Base-by-base conservation (phyloP, 2,797 vertebrate species). In the Morelia viridis region DNA sequence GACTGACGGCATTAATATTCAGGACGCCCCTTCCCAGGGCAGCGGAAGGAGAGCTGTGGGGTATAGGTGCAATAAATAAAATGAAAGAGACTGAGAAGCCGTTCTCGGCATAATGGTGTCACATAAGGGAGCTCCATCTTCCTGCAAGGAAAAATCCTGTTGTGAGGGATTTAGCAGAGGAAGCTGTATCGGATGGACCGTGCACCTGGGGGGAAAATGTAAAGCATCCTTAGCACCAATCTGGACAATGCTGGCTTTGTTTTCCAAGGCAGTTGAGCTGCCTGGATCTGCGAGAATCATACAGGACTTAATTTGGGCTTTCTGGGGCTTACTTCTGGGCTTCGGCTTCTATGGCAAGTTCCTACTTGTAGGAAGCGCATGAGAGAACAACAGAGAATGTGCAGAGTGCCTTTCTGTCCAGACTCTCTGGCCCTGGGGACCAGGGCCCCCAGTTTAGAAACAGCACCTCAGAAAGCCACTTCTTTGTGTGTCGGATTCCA, bases 201-300 rank as follows among this genome's bases (percentile, higher is more conserved):
- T 1, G 11, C 57, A 68, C 35, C 35, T 80, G 13, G 12, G 35
- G 9, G 19, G 28, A 58, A 46, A 41, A 65, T 15, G 13, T 7
- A 11, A 86, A 41, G 22, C 24, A 12, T 22, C 65, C 50, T 22
- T 35, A 80, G 83, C 41, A 28, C 11, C 64, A 9, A 12, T 22
- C 1, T 28, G 89, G 46, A 92, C 84, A 87, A 64, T 19, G 84
- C 89, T n/a, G 13, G 41, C 89, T 76, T 76, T 92, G 89, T 87
- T 41, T 57, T 15, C 24, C 12, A 22, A 64, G 15, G 1, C 2
- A 31, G 22, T 3, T 3, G 19, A 13, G 46, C 87, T 62, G 61
- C 71, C 60, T 60, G n/a, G 76, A 65, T 76, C 58, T n/a, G 65
- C 7, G 5, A 53, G 58, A 65, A 41, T 17, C 65, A 76, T 19